These are phyloP conservation scores for Alces alces DNA, from an alignment of 2,113 vertebrate species.

Conservation along the genomic window DNA sequence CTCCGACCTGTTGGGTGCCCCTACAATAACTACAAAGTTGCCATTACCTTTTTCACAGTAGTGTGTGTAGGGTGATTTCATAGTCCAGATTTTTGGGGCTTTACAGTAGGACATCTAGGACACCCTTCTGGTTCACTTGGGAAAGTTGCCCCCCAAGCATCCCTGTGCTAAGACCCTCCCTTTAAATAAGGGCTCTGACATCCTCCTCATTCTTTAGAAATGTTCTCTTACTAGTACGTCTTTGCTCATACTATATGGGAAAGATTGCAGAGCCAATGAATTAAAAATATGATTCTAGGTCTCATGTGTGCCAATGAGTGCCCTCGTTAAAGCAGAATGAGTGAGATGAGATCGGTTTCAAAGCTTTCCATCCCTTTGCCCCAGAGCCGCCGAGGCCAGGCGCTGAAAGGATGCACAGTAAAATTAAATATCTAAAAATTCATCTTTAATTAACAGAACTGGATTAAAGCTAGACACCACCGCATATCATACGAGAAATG, in stretches of 20 bases:
- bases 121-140: neutral
- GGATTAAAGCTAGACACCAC: conserved; percentile 70
- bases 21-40: neutral
- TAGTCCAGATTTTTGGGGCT: neutral
- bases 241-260: conserved; percentile 20
- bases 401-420: conserved; percentile 63
- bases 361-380: conserved; percentile 26
- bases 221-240: conserved; percentile 25
- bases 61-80: neutral
- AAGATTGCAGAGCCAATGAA: conserved; percentile 53
- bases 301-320: neutral
- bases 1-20: neutral
- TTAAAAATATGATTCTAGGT: conserved; percentile 58
- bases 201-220: neutral
- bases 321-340: conserved; percentile 61
- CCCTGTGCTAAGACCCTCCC: neutral
- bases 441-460: conserved; percentile 80
- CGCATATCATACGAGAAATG: conserved; percentile 69
- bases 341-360: conserved; percentile 22
- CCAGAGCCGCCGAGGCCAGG: conserved; percentile 30
- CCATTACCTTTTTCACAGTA: neutral
- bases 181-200: neutral
- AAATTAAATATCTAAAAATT: conserved; percentile 75
- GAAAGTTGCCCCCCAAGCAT: neutral
- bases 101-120: neutral